These are phyloP conservation scores for Gobius niger DNA, from an alignment of 2,113 vertebrate genomes.

Conservation along the genomic window DNA sequence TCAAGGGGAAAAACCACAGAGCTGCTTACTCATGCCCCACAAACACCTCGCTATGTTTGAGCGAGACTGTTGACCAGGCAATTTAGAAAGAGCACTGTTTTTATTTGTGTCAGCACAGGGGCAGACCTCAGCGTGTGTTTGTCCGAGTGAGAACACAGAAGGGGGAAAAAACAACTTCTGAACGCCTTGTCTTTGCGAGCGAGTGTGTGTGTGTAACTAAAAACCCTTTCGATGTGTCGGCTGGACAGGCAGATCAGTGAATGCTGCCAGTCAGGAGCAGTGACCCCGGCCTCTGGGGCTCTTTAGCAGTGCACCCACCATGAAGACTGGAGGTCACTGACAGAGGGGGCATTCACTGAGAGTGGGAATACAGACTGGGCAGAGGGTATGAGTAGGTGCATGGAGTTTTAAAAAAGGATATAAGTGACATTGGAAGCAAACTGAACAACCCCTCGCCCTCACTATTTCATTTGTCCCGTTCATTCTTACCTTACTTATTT, in stretches of 20 bases:
- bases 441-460: not conserved
- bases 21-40: constrained; percentile 72
- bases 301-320: constrained; percentile 85
- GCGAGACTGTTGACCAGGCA: constrained; percentile 1
- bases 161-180: constrained; percentile 8
- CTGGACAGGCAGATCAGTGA: constrained; percentile 80
- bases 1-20: constrained; percentile 65
- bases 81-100: constrained; percentile 20
- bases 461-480: constrained; percentile 27
- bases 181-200: not conserved
- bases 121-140: constrained; percentile 19
- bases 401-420: too few species aligned
- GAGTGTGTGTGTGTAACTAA: constrained; percentile 72
- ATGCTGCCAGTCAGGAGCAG: constrained; percentile 85
- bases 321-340: constrained; percentile 79
- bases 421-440: not conserved
- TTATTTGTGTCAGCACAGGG: constrained; percentile 23
- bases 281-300: constrained; percentile 83
- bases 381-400: not conserved
- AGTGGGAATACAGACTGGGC: not conserved
- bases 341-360: constrained; percentile 36
- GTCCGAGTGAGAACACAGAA: constrained; percentile 10
- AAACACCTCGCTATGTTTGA: constrained; percentile 7
- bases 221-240: constrained; percentile 80
- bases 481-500: constrained; percentile 33